Percentiles rank a stretch among this genome's conserved stretches.
These are phyloP conservation scores for Eupithecia vulgata DNA, from an alignment of 2,888 invertebrate species.

Conservation along the genomic window DNA sequence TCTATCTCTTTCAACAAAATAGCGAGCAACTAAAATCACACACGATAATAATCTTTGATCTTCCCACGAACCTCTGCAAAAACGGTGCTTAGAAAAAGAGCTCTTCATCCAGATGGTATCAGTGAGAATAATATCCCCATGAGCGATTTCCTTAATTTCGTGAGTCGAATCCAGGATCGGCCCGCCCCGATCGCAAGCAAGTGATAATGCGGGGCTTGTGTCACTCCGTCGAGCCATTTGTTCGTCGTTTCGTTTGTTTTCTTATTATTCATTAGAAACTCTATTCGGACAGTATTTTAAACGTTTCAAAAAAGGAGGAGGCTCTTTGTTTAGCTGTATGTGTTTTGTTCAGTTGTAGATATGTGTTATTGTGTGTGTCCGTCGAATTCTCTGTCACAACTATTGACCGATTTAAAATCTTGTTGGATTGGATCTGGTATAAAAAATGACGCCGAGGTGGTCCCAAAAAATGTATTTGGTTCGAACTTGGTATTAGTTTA, in stretches of 20 bases:
- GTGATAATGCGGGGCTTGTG: slow-evolving; percentile 55
- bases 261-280: neutral
- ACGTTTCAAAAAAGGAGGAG: too few species aligned
- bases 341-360: too few species aligned
- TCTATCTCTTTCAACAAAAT: neutral
- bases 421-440: too few species aligned
- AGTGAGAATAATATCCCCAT: slow-evolving; percentile 81
- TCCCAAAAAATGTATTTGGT: too few species aligned
- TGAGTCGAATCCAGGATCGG: slow-evolving; percentile 81
- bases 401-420: too few species aligned
- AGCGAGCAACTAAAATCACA: slow-evolving; percentile 16
- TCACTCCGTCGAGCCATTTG: slow-evolving; percentile 13
- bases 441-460: too few species aligned
- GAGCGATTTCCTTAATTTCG: slow-evolving; percentile 84
- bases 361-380: too few species aligned
- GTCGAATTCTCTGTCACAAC: too few species aligned
- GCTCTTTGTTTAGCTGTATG: too few species aligned
- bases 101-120: slow-evolving; percentile 68
- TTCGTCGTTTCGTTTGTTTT: neutral
- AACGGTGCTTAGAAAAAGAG: slow-evolving; percentile 59
- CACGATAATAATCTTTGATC: slow-evolving; percentile 23
- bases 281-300: neutral
- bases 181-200: slow-evolving; percentile 81
- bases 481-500: too few species aligned
- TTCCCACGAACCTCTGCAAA: slow-evolving; percentile 52